Conservation (phyloP, 2,113 vertebrate genomes). For the Poecile atricapillus region DNA sequence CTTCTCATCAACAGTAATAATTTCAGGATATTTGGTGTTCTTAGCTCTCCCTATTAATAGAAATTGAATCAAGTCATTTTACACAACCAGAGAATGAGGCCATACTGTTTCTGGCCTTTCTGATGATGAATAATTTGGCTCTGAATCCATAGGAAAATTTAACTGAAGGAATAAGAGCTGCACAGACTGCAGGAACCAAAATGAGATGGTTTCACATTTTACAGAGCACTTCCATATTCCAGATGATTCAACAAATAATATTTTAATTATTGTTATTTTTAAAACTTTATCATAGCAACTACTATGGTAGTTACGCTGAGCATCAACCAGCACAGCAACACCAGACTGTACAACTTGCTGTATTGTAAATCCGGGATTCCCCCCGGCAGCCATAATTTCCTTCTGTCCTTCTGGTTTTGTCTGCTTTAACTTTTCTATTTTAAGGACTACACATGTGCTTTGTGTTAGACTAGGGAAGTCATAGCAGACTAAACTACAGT, state of each 20-base stretch:
- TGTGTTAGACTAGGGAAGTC: conserved; percentile 30
- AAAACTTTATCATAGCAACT: not conserved
- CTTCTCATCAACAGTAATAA: not conserved
- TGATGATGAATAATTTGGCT: not conserved
- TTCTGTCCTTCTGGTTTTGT: conserved; percentile 6
- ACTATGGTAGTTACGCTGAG: not conserved
- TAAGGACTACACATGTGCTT: conserved; percentile 45
- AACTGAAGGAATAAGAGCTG: not conserved
- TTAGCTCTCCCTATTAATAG: not conserved
- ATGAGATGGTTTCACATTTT: not conserved
- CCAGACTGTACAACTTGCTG: not conserved
- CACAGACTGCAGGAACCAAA: not conserved
- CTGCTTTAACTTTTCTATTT: conserved; percentile 56
- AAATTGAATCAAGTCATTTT: not conserved
- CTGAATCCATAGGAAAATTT: conserved; percentile 4
- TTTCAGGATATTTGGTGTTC: conserved; percentile 2
- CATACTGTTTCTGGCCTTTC: not conserved
- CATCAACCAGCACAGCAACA: not conserved
- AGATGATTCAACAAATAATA: not conserved
- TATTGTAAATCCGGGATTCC: conserved; percentile 1
- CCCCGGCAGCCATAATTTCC: conserved; percentile 16
- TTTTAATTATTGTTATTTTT: not conserved
- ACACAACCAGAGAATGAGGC: not conserved
- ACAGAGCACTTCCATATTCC: not conserved
- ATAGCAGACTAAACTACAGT: conserved; percentile 21